Percentiles rank a stretch among this genome's conserved stretches.
These are phyloP conservation scores for Achlya flavicornis DNA, from an alignment of 2,888 invertebrate genomes.

Conservation along the genomic window DNA sequence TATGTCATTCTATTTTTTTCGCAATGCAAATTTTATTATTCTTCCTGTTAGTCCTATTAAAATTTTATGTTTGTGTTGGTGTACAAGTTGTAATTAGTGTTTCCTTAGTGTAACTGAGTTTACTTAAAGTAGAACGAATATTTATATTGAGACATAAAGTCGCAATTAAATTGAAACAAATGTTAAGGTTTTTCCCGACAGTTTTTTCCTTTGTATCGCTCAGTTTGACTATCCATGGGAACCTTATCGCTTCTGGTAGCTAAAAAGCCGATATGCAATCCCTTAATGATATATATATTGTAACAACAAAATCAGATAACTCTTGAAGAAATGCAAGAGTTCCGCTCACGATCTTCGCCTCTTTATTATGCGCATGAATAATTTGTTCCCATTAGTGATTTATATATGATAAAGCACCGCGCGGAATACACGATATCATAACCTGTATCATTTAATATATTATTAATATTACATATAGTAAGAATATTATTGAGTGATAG, in stretches of 20 bases:
- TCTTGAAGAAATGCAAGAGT: slow-evolving; percentile 65
- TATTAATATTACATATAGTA: neutral
- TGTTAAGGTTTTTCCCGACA: too few species aligned
- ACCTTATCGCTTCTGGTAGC: neutral
- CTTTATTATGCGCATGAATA: slow-evolving; percentile 82
- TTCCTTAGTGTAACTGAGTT: too few species aligned
- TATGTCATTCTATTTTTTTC: neutral
- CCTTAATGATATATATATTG: slow-evolving; percentile 12
- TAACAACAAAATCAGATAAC: slow-evolving; percentile 49
- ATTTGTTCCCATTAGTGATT: slow-evolving; percentile 78
- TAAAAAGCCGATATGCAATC: slow-evolving; percentile 3
- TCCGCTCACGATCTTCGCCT: slow-evolving; percentile 67
- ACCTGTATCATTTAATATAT: slow-evolving; percentile 53
- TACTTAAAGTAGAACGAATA: too few species aligned
- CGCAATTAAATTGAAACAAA: too few species aligned
- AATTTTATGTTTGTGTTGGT: neutral
- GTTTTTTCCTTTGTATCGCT: neutral
- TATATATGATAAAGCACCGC: slow-evolving; percentile 72
- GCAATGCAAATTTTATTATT: neutral
- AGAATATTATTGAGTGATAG: too few species aligned
- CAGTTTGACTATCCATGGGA: neutral
- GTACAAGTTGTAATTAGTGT: too few species aligned
- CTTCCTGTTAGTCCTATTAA: slow-evolving; percentile 8
- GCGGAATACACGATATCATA: slow-evolving; percentile 66
- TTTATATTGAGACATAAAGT: too few species aligned